Conservation (phyloP, 2,113 vertebrate genomes). For the Nothobranchius furzeri region DNA sequence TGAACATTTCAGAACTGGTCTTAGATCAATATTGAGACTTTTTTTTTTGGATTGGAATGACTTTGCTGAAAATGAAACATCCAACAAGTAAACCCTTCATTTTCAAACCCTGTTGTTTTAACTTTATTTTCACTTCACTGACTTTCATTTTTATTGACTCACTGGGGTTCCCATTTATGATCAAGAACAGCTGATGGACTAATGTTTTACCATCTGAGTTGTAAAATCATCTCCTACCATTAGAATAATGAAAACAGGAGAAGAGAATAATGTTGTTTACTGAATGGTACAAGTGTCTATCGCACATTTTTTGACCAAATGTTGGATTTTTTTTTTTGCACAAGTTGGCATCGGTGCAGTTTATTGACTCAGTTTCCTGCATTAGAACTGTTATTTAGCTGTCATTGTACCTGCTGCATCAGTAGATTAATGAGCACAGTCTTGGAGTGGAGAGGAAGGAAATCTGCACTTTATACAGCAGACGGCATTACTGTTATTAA, state of each 20-base stretch:
- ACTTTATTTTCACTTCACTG: conserved; percentile 8
- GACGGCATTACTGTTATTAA: conserved; percentile 18
- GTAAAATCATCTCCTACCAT: conserved; percentile 3
- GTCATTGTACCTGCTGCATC: conserved; percentile 8
- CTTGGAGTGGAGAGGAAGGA: conserved; percentile 4
- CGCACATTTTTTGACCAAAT: neutral
- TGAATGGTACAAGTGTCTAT: neutral
- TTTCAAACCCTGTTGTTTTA: conserved; percentile 1
- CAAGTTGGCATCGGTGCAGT: neutral
- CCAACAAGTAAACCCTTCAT: neutral
- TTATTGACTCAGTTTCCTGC: neutral
- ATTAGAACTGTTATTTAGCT: neutral
- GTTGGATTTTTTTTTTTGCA: too few species aligned
- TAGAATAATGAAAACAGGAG: neutral
- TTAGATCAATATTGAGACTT: too few species aligned
- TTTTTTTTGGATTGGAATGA: neutral
- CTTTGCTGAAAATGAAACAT: neutral
- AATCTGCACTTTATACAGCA: conserved; percentile 13
- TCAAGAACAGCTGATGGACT: conserved; percentile 3
- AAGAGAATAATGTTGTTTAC: neutral
- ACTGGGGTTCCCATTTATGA: conserved; percentile 17
- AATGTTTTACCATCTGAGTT: neutral
- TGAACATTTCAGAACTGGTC: too few species aligned
- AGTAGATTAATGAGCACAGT: conserved; percentile 26
- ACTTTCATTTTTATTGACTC: conserved; percentile 1